A percentile compares a stretch with the other conserved stretches of the same genome.
phyloP scores from a whole-genome alignment of 1,140 invertebrate genomes.

The Drosophila guanche region DNA sequence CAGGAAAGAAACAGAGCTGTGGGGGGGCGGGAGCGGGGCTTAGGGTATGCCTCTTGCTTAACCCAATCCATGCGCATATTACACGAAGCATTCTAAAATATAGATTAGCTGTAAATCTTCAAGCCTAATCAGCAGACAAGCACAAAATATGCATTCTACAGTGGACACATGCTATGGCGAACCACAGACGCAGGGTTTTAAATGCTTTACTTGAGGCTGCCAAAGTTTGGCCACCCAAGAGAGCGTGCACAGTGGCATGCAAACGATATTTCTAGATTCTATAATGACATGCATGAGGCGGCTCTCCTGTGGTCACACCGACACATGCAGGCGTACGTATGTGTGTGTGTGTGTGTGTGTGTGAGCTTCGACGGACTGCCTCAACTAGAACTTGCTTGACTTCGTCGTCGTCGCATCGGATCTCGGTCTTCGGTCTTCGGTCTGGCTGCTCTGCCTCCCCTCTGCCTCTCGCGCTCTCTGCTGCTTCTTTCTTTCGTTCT shows the following conservation, averaged over 20 bases:
- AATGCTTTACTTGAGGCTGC: too few species aligned
- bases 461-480: background rate
- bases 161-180: too few species aligned
- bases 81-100: conserved; percentile 57
- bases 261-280: conserved; percentile 46
- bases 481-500: conserved; percentile 9
- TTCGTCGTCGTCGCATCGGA: conserved; percentile 45
- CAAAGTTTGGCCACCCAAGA: too few species aligned
- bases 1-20: background rate
- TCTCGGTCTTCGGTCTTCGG: conserved; percentile 18
- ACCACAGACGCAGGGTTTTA: too few species aligned
- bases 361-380: conserved; percentile 46
- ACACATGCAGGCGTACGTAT: background rate
- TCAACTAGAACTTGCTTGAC: conserved; percentile 81
- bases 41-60: conserved; percentile 2
- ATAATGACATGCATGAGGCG: conserved; percentile 45
- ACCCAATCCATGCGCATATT: background rate
- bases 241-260: conserved; percentile 8
- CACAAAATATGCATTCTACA: background rate
- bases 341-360: background rate
- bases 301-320: conserved; percentile 3
- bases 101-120: conserved; percentile 75
- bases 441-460: conserved; percentile 22
- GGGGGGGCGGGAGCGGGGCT: background rate
- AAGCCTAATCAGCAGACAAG: conserved; percentile 58